Conservation (phyloP, 1,140 invertebrate species). For the Hermatobates lingyangjiaoensis region DNA sequence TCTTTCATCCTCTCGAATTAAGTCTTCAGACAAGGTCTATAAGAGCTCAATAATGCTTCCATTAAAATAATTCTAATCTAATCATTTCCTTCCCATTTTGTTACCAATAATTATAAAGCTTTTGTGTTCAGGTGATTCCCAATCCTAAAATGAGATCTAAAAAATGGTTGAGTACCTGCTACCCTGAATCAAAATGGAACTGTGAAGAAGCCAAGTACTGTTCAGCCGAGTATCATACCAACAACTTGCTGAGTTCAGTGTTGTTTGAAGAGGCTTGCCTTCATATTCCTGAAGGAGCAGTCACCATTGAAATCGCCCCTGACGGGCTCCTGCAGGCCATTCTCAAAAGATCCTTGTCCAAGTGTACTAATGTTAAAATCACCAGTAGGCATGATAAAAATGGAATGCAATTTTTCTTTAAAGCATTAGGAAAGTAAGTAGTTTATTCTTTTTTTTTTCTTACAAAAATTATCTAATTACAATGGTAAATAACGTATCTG, state of each 20-base stretch:
- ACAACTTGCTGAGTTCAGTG: conserved; percentile 45
- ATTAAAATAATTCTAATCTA: too few relatives aligned
- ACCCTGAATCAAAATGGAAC: conserved; percentile 27
- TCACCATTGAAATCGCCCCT: conserved; percentile 38
- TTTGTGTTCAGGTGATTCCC: conserved; percentile 29
- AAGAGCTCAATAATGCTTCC: too few relatives aligned
- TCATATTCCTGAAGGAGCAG: conserved; percentile 34
- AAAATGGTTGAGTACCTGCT: conserved; percentile 41
- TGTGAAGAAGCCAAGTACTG: conserved; percentile 28
- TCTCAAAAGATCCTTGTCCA: conserved; percentile 27
- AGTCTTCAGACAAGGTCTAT: too few relatives aligned
- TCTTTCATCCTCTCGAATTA: too few relatives aligned
- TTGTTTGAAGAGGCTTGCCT: conserved; percentile 36
- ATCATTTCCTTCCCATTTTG: too few relatives aligned
- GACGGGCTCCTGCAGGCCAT: conserved; percentile 38
- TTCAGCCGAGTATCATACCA: conserved; percentile 45
- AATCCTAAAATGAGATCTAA: conserved; percentile 28
- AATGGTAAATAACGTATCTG: too few relatives aligned
- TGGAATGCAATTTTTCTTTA: too few relatives aligned
- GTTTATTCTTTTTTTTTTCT: too few relatives aligned
- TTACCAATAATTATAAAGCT: too few relatives aligned
- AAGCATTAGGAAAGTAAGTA: too few relatives aligned
- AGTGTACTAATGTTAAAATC: not conserved
- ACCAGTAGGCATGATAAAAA: too few relatives aligned
- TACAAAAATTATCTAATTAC: too few relatives aligned